phyloP scores from a whole-genome alignment of 2,888 invertebrate species.

The Chirona hameri region DNA sequence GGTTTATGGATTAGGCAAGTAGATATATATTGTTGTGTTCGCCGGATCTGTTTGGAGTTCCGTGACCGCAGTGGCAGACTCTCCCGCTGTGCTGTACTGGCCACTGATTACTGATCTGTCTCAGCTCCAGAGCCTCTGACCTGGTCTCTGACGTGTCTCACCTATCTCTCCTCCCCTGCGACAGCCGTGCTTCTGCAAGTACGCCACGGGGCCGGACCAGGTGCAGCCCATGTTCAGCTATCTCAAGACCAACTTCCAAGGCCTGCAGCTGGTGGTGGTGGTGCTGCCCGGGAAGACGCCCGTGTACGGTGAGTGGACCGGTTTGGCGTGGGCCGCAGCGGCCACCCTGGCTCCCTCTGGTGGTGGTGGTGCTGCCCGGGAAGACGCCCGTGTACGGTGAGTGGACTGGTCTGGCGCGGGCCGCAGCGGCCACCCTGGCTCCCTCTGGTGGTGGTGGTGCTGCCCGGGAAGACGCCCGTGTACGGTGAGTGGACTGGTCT shows the following conservation, averaged over 20 bases:
- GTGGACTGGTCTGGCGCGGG: conserved; percentile 36
- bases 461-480: conserved; percentile 98
- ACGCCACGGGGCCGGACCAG: conserved; percentile 99
- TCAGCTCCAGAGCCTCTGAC: too few relatives aligned
- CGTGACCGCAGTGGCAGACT: too few relatives aligned
- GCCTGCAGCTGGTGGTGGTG: conserved; percentile 94
- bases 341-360: neutral
- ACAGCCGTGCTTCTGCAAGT: conserved; percentile 98
- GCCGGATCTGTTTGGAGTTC: too few relatives aligned
- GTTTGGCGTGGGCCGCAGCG: neutral
- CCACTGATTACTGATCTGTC: too few relatives aligned
- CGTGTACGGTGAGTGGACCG: conserved; percentile 74
- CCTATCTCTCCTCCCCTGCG: conserved; percentile 66
- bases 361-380: conserved; percentile 84
- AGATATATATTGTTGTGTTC: too few relatives aligned
- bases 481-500: conserved; percentile 65
- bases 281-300: conserved; percentile 98
- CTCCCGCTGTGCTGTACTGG: too few relatives aligned
- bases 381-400: conserved; percentile 98
- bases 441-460: conserved; percentile 93
- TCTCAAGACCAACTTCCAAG: conserved; percentile 92
- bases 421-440: neutral
- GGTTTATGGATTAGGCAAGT: too few relatives aligned
- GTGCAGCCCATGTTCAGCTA: conserved; percentile 99
- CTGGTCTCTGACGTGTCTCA: neutral